A percentile compares a stretch with the other conserved stretches of the same genome.
Evolutionary conservation across 2,797 vertebrate genomes (phyloP).

Genomic region (Sebastes taczanowskii): DNA sequence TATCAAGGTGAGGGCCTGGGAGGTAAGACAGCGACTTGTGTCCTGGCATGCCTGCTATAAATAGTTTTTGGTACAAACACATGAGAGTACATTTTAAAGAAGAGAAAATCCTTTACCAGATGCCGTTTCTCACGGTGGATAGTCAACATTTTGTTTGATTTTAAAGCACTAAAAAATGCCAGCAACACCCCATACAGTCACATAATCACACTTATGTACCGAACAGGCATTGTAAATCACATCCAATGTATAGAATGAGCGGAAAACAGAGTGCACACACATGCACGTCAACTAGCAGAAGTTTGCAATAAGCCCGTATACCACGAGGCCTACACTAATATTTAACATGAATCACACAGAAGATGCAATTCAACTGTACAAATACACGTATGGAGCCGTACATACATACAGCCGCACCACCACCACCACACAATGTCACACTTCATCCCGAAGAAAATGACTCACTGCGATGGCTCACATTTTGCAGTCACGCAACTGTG

Average conservation of each 20-base stretch:
- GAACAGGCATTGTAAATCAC: constrained; percentile 25
- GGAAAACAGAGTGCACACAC: neutral
- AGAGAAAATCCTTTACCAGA: neutral
- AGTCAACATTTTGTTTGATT: neutral
- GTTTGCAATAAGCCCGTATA: neutral
- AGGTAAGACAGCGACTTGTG: neutral
- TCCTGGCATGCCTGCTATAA: neutral
- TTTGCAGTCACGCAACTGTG: constrained; percentile 61
- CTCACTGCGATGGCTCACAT: constrained; percentile 59
- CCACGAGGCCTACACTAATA: constrained; percentile 1
- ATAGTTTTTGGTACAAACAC: neutral
- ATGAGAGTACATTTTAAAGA: neutral
- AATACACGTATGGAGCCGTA: constrained; percentile 3
- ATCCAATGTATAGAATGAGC: constrained; percentile 18
- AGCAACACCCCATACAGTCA: neutral
- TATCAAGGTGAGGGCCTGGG: constrained; percentile 43
- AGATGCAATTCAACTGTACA: constrained; percentile 15
- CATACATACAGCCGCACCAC: constrained; percentile 46
- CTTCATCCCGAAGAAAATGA: constrained; percentile 63
- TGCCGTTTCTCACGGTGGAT: neutral
- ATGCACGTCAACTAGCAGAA: neutral
- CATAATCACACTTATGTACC: neutral
- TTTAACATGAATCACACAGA: constrained; percentile 22
- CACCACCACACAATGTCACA: constrained; percentile 56
- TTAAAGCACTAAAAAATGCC: neutral